Evolutionary conservation across 1,140 invertebrate species (phyloP).

Genomic region (Mesaphorura yosii): DNA sequence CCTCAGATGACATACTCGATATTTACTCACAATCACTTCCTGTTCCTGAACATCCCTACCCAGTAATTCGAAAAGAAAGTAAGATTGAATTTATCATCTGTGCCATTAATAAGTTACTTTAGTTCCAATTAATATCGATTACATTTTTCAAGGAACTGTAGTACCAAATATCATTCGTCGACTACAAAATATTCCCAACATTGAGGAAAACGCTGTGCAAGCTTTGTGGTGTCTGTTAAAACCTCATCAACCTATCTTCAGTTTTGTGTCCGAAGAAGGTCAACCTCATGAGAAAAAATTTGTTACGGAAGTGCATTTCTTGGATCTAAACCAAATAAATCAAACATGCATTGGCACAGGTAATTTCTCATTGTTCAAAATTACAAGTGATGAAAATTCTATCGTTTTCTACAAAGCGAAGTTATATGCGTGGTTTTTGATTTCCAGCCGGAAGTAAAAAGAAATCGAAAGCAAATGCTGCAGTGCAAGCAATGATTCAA

Average conservation of each 20-base stretch:
- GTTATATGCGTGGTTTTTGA: too few species aligned
- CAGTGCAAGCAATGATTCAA: slow-evolving; percentile 15
- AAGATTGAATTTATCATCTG: background rate
- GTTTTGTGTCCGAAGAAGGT: slow-evolving; percentile 7
- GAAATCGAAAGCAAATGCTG: slow-evolving; percentile 24
- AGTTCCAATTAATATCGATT: too few species aligned
- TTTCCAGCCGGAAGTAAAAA: slow-evolving; percentile 23
- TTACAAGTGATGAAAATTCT: slow-evolving; percentile 3
- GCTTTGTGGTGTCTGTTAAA: slow-evolving; percentile 16
- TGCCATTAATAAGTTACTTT: background rate
- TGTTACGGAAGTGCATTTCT: slow-evolving; percentile 4
- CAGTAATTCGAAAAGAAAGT: background rate
- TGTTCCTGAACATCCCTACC: background rate
- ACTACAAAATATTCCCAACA: slow-evolving; percentile 22
- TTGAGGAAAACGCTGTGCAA: slow-evolving; percentile 17
- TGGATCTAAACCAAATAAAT: background rate
- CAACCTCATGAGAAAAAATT: slow-evolving; percentile 21
- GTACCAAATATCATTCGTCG: background rate
- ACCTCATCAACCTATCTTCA: slow-evolving; percentile 6
- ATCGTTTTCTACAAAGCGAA: too few species aligned
- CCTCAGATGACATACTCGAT: background rate
- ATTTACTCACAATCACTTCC: background rate
- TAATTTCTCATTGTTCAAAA: background rate
- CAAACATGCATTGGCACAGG: slow-evolving; percentile 12
- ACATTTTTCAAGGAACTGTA: slow-evolving; percentile 7